phyloP scores from a whole-genome alignment of 2,888 invertebrate species.

The Neocrepidodera transversa region DNA sequence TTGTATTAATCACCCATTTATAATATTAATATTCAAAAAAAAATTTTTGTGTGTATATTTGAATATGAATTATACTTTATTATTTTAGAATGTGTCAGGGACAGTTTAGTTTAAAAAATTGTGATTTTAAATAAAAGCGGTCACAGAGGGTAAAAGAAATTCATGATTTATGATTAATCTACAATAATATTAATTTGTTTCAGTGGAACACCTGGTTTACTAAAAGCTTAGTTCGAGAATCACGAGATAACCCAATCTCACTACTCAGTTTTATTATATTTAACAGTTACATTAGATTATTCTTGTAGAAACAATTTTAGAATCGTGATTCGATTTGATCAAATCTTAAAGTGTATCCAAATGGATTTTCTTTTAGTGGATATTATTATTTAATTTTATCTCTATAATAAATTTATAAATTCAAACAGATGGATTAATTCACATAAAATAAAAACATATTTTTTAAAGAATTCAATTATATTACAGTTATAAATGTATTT shows the following conservation, averaged over 20 bases:
- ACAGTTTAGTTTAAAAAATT: no score
- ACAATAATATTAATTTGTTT: constrained; percentile 1
- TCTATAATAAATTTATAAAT: no score
- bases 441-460: no score
- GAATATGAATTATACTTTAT: no score
- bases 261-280: constrained; percentile 18
- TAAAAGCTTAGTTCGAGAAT: constrained; percentile 4
- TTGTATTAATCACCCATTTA: no score
- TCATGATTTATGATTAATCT: background rate
- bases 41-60: no score
- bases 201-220: constrained; percentile 11
- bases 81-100: no score
- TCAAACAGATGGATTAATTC: no score
- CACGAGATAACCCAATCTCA: constrained; percentile 14
- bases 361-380: background rate
- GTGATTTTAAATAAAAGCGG: no score
- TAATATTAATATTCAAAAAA: no score
- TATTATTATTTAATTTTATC: background rate
- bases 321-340: constrained; percentile 18
- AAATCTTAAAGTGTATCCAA: constrained; percentile 12
- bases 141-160: background rate
- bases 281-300: constrained; percentile 19
- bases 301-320: constrained; percentile 18
- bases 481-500: no score
- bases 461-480: no score